phyloP scores from a whole-genome alignment of 2,797 vertebrate genomes.

The Aplochiton taeniatus region DNA sequence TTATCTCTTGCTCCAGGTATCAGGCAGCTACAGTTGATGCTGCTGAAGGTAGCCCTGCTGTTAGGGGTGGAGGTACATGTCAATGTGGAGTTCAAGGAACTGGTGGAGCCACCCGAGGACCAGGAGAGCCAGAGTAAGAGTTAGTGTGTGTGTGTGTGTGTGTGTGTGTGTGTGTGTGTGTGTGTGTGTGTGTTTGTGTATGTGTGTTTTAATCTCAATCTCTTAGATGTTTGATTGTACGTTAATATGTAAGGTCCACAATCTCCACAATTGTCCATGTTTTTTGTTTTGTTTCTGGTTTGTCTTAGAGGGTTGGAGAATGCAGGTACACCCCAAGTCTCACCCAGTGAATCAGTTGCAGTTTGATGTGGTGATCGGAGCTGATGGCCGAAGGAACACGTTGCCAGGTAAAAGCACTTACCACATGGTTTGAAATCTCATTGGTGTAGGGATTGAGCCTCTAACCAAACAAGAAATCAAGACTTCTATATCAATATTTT shows the following conservation, averaged over 20 bases:
- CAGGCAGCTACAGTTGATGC: slow-evolving; percentile 93
- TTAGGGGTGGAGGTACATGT: slow-evolving; percentile 94
- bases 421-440: too few species aligned
- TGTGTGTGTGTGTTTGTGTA: background rate
- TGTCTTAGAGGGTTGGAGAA: slow-evolving; percentile 87
- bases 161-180: background rate
- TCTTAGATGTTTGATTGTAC: background rate
- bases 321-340: slow-evolving; percentile 83
- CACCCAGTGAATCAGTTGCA: slow-evolving; percentile 86
- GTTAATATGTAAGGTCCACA: too few species aligned
- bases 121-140: slow-evolving; percentile 83
- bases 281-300: background rate
- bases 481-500: slow-evolving; percentile 7
- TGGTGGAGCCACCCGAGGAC: slow-evolving; percentile 85
- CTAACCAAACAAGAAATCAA: background rate
- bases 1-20: slow-evolving; percentile 76
- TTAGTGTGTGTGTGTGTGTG: slow-evolving; percentile 1
- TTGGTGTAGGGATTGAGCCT: too few species aligned
- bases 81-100: slow-evolving; percentile 89
- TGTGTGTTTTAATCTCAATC: slow-evolving; percentile 4
- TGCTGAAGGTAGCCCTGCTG: slow-evolving; percentile 92
- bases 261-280: background rate
- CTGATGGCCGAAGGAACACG: slow-evolving; percentile 93
- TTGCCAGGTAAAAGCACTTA: slow-evolving; percentile 82
- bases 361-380: slow-evolving; percentile 92